Evolutionary conservation across 1,140 invertebrate genomes (phyloP).

Genomic region (Diorhabda carinulata): DNA sequence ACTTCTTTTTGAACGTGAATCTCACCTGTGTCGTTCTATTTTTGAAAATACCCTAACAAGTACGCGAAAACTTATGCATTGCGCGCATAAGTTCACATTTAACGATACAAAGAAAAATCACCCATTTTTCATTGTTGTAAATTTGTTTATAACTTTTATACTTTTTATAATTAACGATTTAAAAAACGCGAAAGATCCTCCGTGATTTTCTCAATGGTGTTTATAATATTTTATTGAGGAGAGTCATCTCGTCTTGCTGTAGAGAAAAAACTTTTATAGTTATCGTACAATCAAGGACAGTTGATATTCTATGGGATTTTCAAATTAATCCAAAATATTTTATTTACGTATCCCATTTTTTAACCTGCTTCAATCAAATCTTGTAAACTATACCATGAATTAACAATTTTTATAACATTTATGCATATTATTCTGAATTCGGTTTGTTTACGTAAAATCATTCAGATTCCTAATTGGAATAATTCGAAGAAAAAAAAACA

Average conservation of each 20-base stretch:
- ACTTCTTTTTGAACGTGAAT: conserved; percentile 38
- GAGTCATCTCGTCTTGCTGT: conserved; percentile 43
- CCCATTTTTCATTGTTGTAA: conserved; percentile 17
- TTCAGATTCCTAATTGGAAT: no score
- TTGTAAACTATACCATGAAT: no score
- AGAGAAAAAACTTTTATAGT: conserved; percentile 45
- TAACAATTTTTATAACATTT: no score
- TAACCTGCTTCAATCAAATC: no score
- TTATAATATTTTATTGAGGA: conserved; percentile 43
- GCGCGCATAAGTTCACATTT: conserved; percentile 41
- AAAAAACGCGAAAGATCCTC: conserved; percentile 31
- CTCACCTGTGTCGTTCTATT: conserved; percentile 41
- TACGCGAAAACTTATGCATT: conserved; percentile 47
- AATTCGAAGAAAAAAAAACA: no score
- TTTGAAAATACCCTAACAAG: conserved; percentile 41
- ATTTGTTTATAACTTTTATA: conserved; percentile 13
- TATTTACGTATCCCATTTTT: no score
- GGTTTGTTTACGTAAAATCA: no score
- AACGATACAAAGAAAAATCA: conserved; percentile 30
- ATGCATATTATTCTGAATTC: no score
- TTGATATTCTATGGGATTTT: no score
- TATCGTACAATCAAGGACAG: background rate
- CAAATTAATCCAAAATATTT: no score
- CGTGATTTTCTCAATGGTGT: conserved; percentile 36
- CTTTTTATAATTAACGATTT: conserved; percentile 19